A percentile compares a stretch with the other conserved stretches of the same genome.
These are phyloP conservation scores for Phyllostomus discolor DNA, from an alignment of 2,113 vertebrate species.

Conservation along the genomic window DNA sequence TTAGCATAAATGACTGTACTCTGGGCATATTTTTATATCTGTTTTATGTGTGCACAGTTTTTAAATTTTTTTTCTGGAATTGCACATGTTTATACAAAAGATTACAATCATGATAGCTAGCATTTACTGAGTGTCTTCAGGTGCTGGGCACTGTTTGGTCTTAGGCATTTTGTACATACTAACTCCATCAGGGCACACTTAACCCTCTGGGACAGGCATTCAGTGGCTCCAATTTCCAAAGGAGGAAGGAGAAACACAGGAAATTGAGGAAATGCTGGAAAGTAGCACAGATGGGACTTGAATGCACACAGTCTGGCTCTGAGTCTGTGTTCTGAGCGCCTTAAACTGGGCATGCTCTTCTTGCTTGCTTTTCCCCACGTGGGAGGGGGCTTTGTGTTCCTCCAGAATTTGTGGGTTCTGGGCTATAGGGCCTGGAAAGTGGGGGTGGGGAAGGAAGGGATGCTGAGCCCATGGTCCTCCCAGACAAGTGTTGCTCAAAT, in stretches of 20 bases:
- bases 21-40: neutral
- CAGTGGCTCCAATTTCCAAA: neutral
- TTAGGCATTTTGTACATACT: neutral
- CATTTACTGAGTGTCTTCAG: neutral
- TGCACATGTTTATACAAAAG: neutral
- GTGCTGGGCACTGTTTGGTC: neutral
- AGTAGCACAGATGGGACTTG: accelerated
- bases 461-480: neutral
- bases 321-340: neutral
- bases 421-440: neutral
- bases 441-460: accelerated
- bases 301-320: neutral
- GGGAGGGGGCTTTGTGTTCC: accelerated
- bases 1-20: neutral
- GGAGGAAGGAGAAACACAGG: neutral
- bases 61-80: neutral
- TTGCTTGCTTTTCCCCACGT: neutral
- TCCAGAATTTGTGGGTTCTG: too few relatives aligned
- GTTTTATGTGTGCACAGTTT: neutral
- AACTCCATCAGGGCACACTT: too few relatives aligned
- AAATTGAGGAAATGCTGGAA: too few relatives aligned
- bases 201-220: neutral
- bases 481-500: accelerated
- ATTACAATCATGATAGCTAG: neutral
- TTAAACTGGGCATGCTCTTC: accelerated